Base-by-base conservation (phyloP, 2,113 vertebrate genomes). In the Microcebus lehilahytsara region DNA sequence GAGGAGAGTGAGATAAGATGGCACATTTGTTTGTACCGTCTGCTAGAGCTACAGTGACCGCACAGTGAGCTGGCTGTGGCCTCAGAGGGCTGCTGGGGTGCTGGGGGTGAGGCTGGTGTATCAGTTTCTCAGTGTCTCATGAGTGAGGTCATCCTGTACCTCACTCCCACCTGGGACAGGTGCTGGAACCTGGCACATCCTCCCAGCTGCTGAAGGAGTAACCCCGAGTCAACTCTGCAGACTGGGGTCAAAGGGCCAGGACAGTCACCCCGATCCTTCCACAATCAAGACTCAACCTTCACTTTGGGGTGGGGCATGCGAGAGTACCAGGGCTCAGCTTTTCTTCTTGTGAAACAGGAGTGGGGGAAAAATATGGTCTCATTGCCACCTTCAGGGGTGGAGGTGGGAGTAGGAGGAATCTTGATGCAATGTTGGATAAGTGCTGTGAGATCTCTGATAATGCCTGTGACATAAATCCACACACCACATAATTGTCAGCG, bases 271-370 rank as follows among this genome's bases (percentile, higher is more conserved):
- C 51, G 69, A 25, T 77, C 32, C 42, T 96, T 67, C 17, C 20
- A 49, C 51, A 60, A 34, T 37, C 75, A 23, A 86, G n/a, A 92
- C 30, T 74, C 32, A 22, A 14, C 9, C 27, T 92, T 77, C 40
- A 42, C 67, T 40, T 72, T 77, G 32, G 34, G 62, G 25, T 16
- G 30, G 7, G 9, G 19, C 66, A 58, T 9, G 0, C 30, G 51
- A 30, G 60, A 69, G n/a, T 40, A 74, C 84, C 53, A 13, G 14
- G 42, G 34, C 20, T 49, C 34, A 32, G 53, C 79, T 83, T 92
- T 97, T 77, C 78, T 96, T 91, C 88, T 79, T 79, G 66, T 60
- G 88, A 96, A 96, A 84, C 46, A 22, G 30, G 9, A 86, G 53
- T 42, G 46, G 62, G 42, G 62, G 42, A 30, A 60, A 53, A 69